Percentiles rank a stretch among this genome's conserved stretches.
Conservation (phyloP, 2,888 invertebrate genomes). For the Lagria hirta region DNA sequence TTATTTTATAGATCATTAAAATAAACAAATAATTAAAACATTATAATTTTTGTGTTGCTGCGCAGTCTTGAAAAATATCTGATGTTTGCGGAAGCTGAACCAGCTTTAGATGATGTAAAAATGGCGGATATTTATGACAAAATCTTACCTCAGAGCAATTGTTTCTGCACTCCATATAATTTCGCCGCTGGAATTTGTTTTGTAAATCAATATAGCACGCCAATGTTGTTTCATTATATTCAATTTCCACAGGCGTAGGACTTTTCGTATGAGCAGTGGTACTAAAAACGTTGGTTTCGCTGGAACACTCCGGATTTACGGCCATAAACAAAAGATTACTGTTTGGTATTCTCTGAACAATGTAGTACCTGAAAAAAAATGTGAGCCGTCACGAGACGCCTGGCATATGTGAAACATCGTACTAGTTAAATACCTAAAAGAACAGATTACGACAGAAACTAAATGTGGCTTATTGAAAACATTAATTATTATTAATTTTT, state of each 20-base stretch:
- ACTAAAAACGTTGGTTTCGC: constrained; percentile 34
- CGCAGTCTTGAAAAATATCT: too few relatives aligned
- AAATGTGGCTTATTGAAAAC: too few relatives aligned
- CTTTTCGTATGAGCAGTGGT: constrained; percentile 34
- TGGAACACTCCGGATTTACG: constrained; percentile 65
- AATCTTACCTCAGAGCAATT: constrained; percentile 6
- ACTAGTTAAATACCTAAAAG: constrained; percentile 7
- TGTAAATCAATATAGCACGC: constrained; percentile 50
- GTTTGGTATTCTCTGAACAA: constrained; percentile 71
- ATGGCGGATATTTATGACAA: too few relatives aligned
- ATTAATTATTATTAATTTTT: too few relatives aligned
- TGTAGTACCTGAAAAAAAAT: constrained; percentile 67
- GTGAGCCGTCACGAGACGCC: too few relatives aligned
- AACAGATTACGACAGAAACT: too few relatives aligned
- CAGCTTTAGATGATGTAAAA: too few relatives aligned
- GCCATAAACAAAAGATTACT: constrained; percentile 79
- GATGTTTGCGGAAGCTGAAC: too few relatives aligned
- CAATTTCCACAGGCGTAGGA: constrained; percentile 47
- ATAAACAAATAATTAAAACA: too few relatives aligned
- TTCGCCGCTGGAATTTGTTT: constrained; percentile 49
- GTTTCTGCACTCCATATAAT: constrained; percentile 48
- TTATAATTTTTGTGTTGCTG: too few relatives aligned
- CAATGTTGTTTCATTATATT: constrained; percentile 42
- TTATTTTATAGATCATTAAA: too few relatives aligned
- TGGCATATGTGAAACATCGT: too few relatives aligned